Evolutionary conservation across 2,113 vertebrate genomes (phyloP).

Genomic region (Chiloscyllium plagiosum): DNA sequence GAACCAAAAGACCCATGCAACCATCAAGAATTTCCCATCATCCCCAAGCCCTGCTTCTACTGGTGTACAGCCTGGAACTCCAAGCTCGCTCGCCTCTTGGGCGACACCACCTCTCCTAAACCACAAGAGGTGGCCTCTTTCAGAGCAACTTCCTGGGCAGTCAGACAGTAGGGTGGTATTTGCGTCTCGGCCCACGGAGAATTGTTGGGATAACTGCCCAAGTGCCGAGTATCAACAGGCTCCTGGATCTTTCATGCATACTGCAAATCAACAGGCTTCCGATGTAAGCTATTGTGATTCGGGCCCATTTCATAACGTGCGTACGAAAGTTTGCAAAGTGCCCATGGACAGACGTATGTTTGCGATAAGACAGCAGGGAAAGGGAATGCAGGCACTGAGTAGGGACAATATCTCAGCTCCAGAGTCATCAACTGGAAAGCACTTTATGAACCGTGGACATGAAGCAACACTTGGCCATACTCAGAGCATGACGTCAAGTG

Average conservation of each 20-base stretch:
- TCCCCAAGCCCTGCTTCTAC: not conserved
- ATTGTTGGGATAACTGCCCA: not conserved
- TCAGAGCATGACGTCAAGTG: not conserved
- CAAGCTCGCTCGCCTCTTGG: not conserved
- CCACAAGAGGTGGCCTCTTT: not conserved
- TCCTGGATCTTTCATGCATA: not conserved
- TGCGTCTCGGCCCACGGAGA: not conserved
- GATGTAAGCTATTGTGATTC: not conserved
- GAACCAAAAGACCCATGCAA: not conserved
- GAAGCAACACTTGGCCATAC: not conserved
- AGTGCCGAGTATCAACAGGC: not conserved
- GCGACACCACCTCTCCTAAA: not conserved
- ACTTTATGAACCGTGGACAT: not conserved
- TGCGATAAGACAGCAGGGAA: not conserved
- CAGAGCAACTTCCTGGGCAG: not conserved
- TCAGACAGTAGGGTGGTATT: not conserved
- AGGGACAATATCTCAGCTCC: not conserved
- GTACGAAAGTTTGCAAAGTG: not conserved
- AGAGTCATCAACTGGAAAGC: not conserved
- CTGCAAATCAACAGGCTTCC: not conserved
- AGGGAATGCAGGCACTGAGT: not conserved
- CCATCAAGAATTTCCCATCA: not conserved
- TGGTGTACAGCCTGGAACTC: not conserved
- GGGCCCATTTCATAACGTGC: not conserved
- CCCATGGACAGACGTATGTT: not conserved